Evolutionary conservation across 2,797 vertebrate species (phyloP).

Genomic region (Tapirus indicus): DNA sequence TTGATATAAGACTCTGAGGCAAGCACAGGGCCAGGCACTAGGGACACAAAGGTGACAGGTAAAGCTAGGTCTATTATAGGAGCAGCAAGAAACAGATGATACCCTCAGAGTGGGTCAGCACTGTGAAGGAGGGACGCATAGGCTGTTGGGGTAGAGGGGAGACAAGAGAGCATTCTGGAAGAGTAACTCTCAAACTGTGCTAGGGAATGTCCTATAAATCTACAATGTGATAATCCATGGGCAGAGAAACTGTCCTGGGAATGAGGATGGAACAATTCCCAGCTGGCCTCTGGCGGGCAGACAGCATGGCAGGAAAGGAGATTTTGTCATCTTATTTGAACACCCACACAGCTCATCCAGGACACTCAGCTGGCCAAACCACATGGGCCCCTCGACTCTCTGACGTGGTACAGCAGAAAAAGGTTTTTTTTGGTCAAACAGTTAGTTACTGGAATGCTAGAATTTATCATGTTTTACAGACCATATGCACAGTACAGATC

Average conservation of each 20-base stretch:
- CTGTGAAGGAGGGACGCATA: fast-evolving
- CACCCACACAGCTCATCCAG: background rate
- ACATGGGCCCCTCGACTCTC: background rate
- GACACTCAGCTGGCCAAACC: background rate
- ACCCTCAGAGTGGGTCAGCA: background rate
- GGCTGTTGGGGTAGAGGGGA: fast-evolving
- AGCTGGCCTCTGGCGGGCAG: background rate
- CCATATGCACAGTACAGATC: fast-evolving
- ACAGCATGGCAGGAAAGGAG: background rate
- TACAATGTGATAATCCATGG: fast-evolving
- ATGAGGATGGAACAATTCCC: fast-evolving
- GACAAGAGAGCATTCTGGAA: background rate
- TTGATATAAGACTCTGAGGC: background rate
- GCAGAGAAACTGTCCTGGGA: background rate
- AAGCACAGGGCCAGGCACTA: fast-evolving
- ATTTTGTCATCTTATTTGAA: background rate
- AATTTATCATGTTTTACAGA: fast-evolving
- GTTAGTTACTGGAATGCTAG: fast-evolving
- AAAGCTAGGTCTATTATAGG: fast-evolving
- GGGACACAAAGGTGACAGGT: background rate
- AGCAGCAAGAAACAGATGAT: background rate
- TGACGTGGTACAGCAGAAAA: fast-evolving
- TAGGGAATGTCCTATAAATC: fast-evolving
- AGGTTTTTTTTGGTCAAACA: background rate
- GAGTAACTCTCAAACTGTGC: background rate